Conservation (phyloP, 2,113 vertebrate genomes). For the Neolamprologus toae region DNA sequence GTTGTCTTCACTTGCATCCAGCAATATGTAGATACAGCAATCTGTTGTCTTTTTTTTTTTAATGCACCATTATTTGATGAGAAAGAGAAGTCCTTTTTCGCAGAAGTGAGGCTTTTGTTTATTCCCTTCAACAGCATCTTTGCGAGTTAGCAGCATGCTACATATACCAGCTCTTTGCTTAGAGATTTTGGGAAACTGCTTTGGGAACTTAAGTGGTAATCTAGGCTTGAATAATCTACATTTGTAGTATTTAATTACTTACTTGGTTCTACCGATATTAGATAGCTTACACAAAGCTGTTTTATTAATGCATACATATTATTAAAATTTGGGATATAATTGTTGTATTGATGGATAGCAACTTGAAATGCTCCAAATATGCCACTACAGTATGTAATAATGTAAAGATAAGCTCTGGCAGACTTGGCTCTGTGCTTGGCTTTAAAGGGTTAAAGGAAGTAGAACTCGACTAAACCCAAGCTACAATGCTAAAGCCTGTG, state of each 20-base stretch:
- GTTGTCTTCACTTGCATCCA: not conserved
- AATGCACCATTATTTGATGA: not conserved
- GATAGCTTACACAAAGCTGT: not conserved
- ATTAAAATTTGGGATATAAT: not conserved
- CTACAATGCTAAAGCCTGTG: not conserved
- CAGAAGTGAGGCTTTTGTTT: not conserved
- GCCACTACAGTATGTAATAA: not conserved
- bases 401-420: not conserved
- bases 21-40: not conserved
- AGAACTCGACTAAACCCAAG: not conserved
- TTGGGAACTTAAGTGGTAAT: not conserved
- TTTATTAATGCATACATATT: not conserved
- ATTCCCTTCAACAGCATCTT: not conserved
- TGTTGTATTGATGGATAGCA: not conserved
- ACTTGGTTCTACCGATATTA: not conserved
- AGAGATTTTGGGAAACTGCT: not conserved
- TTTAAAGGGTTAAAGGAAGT: not conserved
- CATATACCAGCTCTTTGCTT: not conserved
- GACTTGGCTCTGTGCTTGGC: not conserved
- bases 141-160: not conserved
- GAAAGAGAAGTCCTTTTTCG: not conserved
- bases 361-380: not conserved
- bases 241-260: not conserved
- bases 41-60: not conserved
- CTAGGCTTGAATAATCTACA: not conserved